These are phyloP conservation scores for Rhyacophila brunnea DNA, from an alignment of 1,140 invertebrate species.

Conservation along the genomic window DNA sequence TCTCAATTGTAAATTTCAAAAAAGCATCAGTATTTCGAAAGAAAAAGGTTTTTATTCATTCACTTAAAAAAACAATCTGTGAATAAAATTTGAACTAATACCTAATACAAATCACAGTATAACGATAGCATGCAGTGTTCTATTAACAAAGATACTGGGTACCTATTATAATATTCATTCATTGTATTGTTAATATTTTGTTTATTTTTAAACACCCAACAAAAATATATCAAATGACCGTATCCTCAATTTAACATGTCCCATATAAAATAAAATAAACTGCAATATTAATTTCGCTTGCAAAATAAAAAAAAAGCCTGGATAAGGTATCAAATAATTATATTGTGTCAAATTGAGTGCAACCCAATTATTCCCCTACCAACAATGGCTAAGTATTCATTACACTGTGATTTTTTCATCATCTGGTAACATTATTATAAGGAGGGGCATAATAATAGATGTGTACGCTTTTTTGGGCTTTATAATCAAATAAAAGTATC, in stretches of 20 bases:
- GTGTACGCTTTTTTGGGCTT: background rate
- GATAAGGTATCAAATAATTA: constrained; percentile 37
- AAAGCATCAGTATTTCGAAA: too few species aligned
- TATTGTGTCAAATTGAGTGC: constrained; percentile 37
- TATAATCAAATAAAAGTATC: constrained; percentile 35
- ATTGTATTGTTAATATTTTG: background rate
- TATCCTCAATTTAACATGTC: constrained; percentile 25
- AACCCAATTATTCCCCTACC: constrained; percentile 27
- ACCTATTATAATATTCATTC: background rate
- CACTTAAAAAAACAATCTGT: too few species aligned
- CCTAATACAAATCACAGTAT: too few species aligned
- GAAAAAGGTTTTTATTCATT: too few species aligned
- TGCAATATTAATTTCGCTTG: background rate
- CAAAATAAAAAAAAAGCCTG: background rate
- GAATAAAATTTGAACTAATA: too few species aligned
- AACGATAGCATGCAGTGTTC: background rate
- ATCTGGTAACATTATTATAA: constrained; percentile 23
- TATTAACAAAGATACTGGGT: background rate
- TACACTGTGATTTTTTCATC: constrained; percentile 20
- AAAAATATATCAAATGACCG: constrained; percentile 23
- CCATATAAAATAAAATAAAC: background rate
- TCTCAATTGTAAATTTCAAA: too few species aligned
- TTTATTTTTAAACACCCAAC: too few species aligned
- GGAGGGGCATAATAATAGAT: constrained; percentile 16
- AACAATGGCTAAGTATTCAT: constrained; percentile 24